These are phyloP conservation scores for Orientallactaga bullata DNA, from an alignment of 2,113 vertebrate species.

Conservation along the genomic window DNA sequence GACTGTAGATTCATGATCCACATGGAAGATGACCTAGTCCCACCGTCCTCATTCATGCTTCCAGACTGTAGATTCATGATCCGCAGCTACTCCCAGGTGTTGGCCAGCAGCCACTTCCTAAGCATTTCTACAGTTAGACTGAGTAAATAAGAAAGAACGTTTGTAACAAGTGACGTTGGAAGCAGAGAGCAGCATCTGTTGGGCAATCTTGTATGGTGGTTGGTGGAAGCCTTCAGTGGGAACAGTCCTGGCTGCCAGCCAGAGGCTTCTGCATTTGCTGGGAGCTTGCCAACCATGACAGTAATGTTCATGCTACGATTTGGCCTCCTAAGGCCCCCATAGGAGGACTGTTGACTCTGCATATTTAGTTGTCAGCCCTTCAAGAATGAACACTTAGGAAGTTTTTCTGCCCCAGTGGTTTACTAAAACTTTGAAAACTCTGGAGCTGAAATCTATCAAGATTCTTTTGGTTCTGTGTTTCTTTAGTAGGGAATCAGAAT, in stretches of 20 bases:
- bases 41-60: not conserved
- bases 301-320: not conserved
- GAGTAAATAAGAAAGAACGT: not conserved
- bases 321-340: not conserved
- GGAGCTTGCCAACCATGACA: not conserved
- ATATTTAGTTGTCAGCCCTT: not conserved
- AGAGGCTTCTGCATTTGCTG: not conserved
- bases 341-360: not conserved
- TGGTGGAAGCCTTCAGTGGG: not conserved
- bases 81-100: not conserved
- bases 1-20: not conserved
- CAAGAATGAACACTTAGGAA: not conserved
- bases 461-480: slow-evolving; percentile 25
- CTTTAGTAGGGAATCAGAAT: not conserved
- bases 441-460: not conserved
- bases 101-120: not conserved
- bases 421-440: not conserved
- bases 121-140: not conserved
- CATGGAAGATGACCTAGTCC: not conserved
- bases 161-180: not conserved
- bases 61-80: not conserved
- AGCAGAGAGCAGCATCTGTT: not conserved
- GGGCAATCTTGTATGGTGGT: not conserved
- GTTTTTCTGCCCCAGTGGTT: not conserved
- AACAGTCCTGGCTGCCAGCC: not conserved